phyloP scores from a whole-genome alignment of 2,113 vertebrate species.

The Eubucco bourcierii region DNA sequence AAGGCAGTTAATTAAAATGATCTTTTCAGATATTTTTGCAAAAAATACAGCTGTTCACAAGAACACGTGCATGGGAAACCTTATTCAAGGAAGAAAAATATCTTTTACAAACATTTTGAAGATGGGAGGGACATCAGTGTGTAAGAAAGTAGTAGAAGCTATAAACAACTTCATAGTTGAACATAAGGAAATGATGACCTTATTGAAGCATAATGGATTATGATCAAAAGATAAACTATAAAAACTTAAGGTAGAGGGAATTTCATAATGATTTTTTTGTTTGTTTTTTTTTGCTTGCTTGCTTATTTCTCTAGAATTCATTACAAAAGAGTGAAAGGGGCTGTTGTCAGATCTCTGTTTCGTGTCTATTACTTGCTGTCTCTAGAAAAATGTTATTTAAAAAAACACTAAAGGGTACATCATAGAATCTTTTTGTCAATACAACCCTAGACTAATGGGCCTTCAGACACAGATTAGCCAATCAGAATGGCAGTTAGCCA shows the following conservation, averaged over 20 bases:
- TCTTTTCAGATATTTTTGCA: not conserved
- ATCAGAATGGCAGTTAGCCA: too few relatives aligned
- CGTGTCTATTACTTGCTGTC: not conserved
- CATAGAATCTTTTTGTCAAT: too few relatives aligned
- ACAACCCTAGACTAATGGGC: too few relatives aligned
- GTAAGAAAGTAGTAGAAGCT: not conserved
- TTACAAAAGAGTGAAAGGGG: not conserved
- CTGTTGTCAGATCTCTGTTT: not conserved
- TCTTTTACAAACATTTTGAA: not conserved
- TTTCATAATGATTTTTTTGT: not conserved
- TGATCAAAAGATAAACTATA: not conserved
- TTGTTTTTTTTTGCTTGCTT: too few relatives aligned
- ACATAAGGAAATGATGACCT: conserved; percentile 29
- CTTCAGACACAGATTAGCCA: too few relatives aligned
- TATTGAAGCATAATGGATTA: conserved; percentile 31
- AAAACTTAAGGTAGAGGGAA: not conserved
- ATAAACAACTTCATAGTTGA: conserved; percentile 27
- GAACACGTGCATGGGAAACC: not conserved
- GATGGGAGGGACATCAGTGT: not conserved
- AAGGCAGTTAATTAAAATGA: not conserved
- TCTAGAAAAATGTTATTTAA: not conserved
- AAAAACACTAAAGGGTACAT: not conserved
- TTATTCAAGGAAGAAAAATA: not conserved
- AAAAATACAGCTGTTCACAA: not conserved
- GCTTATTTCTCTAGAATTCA: not conserved